Conservation (phyloP, 1,140 invertebrate species). For the Colletes gigas region DNA sequence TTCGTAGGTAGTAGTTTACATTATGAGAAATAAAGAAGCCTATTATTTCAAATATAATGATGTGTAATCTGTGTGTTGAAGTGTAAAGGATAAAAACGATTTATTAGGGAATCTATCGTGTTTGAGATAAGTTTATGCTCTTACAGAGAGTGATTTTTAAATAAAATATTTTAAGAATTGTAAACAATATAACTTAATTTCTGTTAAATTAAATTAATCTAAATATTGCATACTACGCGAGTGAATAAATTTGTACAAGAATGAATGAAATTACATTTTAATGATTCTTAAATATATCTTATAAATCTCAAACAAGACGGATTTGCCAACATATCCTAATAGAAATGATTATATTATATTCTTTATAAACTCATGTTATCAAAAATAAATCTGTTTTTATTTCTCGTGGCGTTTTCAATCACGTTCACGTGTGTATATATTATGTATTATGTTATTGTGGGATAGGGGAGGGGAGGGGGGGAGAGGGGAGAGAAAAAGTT, state of each 20-base stretch:
- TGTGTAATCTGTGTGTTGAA: constrained; percentile 65
- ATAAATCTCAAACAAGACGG: constrained; percentile 59
- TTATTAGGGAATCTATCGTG: constrained; percentile 63
- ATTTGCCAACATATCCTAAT: constrained; percentile 64
- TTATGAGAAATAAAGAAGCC: constrained; percentile 66
- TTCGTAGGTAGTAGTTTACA: constrained; percentile 66
- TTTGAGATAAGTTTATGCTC: constrained; percentile 48
- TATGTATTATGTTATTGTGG: constrained; percentile 69
- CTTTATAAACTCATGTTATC: constrained; percentile 78
- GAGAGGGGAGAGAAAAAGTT: constrained; percentile 42
- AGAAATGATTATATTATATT: constrained; percentile 73
- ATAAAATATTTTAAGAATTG: neutral
- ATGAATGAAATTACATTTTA: constrained; percentile 14
- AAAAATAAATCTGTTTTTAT: constrained; percentile 77
- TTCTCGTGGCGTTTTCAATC: constrained; percentile 72
- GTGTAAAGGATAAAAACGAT: constrained; percentile 46
- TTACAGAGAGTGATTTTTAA: constrained; percentile 13
- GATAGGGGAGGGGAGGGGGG: neutral
- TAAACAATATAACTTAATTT: constrained; percentile 8
- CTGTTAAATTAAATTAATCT: constrained; percentile 17
- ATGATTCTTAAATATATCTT: constrained; percentile 13
- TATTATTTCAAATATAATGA: constrained; percentile 68
- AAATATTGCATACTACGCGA: constrained; percentile 1
- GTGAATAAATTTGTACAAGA: constrained; percentile 9
- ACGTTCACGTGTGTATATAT: constrained; percentile 70